Evolutionary conservation across 2,797 vertebrate genomes (phyloP).

Genomic region (Nannoperca obscura): DNA sequence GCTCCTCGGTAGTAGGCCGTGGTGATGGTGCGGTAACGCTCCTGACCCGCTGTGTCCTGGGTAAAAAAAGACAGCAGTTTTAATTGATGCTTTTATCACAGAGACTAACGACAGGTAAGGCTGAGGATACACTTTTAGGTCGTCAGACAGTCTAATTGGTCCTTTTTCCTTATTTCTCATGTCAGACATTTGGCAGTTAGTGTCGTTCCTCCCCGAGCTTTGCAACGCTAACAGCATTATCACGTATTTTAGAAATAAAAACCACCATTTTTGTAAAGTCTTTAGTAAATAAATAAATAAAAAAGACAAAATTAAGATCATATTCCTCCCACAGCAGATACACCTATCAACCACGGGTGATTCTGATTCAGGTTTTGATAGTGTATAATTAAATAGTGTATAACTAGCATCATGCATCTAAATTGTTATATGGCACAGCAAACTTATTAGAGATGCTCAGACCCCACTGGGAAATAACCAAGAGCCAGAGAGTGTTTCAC

Average conservation of each 20-base stretch:
- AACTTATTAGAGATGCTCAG: neutral
- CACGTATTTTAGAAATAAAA: neutral
- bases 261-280: neutral
- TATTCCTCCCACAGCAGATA: neutral
- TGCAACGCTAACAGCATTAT: neutral
- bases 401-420: neutral
- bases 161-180: neutral
- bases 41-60: conserved; percentile 96
- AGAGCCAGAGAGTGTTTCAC: neutral
- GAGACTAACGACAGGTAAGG: neutral
- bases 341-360: neutral
- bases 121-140: neutral
- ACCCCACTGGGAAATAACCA: neutral
- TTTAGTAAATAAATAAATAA: too few relatives aligned
- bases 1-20: conserved; percentile 97
- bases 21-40: conserved; percentile 97
- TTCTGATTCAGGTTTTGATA: neutral
- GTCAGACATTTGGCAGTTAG: neutral
- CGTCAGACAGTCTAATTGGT: neutral
- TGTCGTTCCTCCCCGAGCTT: neutral
- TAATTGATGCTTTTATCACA: neutral
- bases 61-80: neutral
- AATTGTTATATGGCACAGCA: neutral
- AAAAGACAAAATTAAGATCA: neutral
- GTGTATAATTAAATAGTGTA: neutral